Evolutionary conservation across 2,113 vertebrate species (phyloP).

Genomic region (Arothron firmamentum): DNA sequence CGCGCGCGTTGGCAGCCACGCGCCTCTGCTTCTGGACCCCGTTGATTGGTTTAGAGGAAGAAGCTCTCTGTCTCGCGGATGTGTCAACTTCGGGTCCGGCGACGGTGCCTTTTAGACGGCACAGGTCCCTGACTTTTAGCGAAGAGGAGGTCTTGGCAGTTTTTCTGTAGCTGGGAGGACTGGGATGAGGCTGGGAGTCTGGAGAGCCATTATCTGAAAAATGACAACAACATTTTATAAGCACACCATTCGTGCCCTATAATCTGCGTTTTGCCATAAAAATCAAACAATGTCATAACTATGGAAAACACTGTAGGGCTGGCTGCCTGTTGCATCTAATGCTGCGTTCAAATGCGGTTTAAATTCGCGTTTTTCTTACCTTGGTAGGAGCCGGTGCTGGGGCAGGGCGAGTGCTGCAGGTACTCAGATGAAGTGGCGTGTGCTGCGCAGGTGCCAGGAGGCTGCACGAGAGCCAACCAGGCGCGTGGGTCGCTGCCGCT

Average conservation of each 20-base stretch:
- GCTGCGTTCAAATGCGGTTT: not conserved
- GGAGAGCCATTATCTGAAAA: constrained; percentile 68
- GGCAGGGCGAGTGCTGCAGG: constrained; percentile 75
- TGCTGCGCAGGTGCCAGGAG: constrained; percentile 78
- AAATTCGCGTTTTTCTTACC: constrained; percentile 41
- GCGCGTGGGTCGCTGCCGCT: constrained; percentile 81
- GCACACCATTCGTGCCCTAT: not conserved
- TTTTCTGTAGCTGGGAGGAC: constrained; percentile 66
- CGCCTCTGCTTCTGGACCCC: constrained; percentile 87
- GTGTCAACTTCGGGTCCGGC: constrained; percentile 49
- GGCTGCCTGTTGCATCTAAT: not conserved
- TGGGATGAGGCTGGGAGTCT: constrained; percentile 31
- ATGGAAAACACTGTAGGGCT: not conserved
- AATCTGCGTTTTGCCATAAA: not conserved
- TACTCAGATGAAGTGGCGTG: constrained; percentile 76
- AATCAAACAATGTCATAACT: no score
- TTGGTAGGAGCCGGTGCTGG: constrained; percentile 64
- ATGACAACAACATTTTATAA: not conserved
- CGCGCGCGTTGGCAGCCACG: constrained; percentile 89
- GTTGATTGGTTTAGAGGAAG: constrained; percentile 71
- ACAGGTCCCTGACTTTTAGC: constrained; percentile 73
- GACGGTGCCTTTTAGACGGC: constrained; percentile 69
- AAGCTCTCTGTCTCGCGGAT: constrained; percentile 64
- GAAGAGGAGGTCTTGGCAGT: constrained; percentile 60
- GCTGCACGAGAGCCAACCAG: constrained; percentile 82